Conservation (phyloP, 2,888 invertebrate genomes). For the Acrobasis consociella region DNA sequence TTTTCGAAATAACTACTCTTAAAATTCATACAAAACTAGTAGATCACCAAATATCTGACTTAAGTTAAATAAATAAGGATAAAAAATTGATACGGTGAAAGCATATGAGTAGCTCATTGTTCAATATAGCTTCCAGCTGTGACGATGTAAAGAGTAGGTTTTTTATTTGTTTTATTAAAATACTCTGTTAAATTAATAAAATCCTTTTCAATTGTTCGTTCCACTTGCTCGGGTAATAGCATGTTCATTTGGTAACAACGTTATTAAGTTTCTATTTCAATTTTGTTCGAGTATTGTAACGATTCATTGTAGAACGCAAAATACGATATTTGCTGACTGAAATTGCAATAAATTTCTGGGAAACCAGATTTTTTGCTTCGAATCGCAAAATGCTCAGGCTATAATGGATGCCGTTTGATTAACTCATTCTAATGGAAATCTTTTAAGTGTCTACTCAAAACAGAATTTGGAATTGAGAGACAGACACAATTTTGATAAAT, state of each 20-base stretch:
- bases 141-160: too few species aligned
- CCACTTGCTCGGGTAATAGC: neutral
- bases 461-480: slow-evolving; percentile 1
- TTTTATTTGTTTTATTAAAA: too few species aligned
- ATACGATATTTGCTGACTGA: neutral
- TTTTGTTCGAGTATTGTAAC: neutral
- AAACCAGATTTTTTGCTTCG: neutral
- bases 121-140: too few species aligned
- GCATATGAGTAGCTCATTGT: too few species aligned
- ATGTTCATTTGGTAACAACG: neutral
- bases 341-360: neutral
- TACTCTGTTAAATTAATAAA: neutral
- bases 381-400: neutral
- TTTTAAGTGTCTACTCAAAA: slow-evolving; percentile 3
- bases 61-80: too few species aligned
- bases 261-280: neutral
- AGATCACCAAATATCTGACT: too few species aligned
- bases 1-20: too few species aligned
- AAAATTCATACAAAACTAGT: too few species aligned
- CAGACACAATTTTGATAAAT: neutral
- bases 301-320: neutral
- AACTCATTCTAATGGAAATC: slow-evolving; percentile 8
- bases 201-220: neutral
- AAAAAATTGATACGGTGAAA: too few species aligned
- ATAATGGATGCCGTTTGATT: slow-evolving; percentile 3